Conservation (phyloP, 1,140 invertebrate genomes). For the Penaeus japonicus region DNA sequence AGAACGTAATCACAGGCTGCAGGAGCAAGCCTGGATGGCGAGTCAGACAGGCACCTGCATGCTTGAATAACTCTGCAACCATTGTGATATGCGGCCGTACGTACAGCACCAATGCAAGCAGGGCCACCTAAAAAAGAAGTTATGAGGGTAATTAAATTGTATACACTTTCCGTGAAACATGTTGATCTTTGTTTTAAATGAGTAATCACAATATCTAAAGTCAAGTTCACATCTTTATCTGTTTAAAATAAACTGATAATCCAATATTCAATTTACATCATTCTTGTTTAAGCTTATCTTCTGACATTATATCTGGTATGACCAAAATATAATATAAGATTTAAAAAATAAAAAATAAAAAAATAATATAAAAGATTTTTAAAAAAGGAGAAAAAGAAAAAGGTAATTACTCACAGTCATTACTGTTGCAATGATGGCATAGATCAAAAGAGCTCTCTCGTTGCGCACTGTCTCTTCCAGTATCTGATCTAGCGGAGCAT, state of each 20-base stretch:
- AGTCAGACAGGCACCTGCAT: slow-evolving; percentile 84
- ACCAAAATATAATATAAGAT: too few relatives aligned
- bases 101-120: slow-evolving; percentile 63
- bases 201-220: too few relatives aligned
- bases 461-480: slow-evolving; percentile 84
- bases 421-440: slow-evolving; percentile 86
- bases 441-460: slow-evolving; percentile 83
- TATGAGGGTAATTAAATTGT: background rate
- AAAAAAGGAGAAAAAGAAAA: too few relatives aligned
- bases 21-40: slow-evolving; percentile 85
- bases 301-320: too few relatives aligned
- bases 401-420: slow-evolving; percentile 70
- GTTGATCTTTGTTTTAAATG: too few relatives aligned
- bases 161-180: too few relatives aligned
- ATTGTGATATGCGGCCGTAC: slow-evolving; percentile 82
- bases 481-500: slow-evolving; percentile 67
- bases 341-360: too few relatives aligned
- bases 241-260: too few relatives aligned
- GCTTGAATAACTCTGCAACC: slow-evolving; percentile 82
- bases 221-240: too few relatives aligned
- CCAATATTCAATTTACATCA: too few relatives aligned
- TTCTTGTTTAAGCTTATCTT: too few relatives aligned
- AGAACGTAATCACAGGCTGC: slow-evolving; percentile 86
- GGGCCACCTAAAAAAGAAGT: slow-evolving; percentile 9
- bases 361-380: too few relatives aligned